Evolutionary conservation across 2,888 invertebrate species (phyloP), one percentile per base, ranked within the genome.

Genomic region (Pseudococcus viburni): DNA sequence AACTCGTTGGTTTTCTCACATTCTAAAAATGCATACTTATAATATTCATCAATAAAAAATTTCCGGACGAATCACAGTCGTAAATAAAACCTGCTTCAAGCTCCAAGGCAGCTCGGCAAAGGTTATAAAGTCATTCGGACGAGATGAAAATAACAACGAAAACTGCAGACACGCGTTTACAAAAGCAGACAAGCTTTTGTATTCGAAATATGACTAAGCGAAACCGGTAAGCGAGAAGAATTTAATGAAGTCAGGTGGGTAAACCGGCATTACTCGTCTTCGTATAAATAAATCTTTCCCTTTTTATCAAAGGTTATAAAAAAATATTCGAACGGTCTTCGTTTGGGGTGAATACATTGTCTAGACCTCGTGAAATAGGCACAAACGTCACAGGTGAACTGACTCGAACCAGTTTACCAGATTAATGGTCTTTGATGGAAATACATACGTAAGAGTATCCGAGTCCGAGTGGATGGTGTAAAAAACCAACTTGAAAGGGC

Each of bases 401-500:
- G 46, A 83, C 80, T 83, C 80, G 46, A 83, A 83, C 80, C 80
- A 83, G 80, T 83, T 83, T 83, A 83, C 80, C 80, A 83, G 80
- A 83, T 83, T 83, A 83, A 83, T 83, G 80, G 39, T 83, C 80
- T 83, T 83, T 83, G 80, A 83, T 83, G 80, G 80, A 83, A 46
- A 83, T 83, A 46, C 33, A 42, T 46, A 33, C 19, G 80, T 83
- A 8, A 15, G 48, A 59, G 59, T n/a, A 59, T 59, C 59, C 15
- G 15, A 26, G 26, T 59, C 59, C 15, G 15, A 26, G 26, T 42
- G 19, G 80, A 83, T 12, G 39, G 46, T 19, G 80, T 83, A 83
- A 46, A 83, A 83, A 83, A 83, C 9, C 9, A 12, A 83, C 26
- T 33, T 19, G 33, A 39, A 46, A 46, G 80, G 80, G 80, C 80